Base-by-base conservation (phyloP, 2,113 vertebrate species). In the Sorex fumeus region DNA sequence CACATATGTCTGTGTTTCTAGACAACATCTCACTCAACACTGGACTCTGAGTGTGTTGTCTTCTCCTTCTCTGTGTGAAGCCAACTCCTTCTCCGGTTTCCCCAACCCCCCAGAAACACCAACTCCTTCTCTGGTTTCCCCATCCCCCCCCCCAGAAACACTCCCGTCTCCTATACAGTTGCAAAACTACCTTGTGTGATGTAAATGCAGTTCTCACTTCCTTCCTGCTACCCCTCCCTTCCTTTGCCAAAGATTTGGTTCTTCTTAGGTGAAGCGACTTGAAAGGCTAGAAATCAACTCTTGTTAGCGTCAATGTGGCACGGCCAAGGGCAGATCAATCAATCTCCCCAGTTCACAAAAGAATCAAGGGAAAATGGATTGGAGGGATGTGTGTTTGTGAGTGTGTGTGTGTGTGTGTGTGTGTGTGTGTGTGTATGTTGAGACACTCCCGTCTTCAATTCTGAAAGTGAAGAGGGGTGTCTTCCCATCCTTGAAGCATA, bases 151-250 rank as follows among this genome's bases (percentile, higher is more conserved):
- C 13, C 36, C 81, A 66, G 64, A 85, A 91, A 90, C 70, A 88
- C 27, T 18, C 40, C 84, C 27, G 34, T 88, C 64, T 53, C 84
- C 77, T 84, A 84, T 79, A 92, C 91, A 92, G 84, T 95, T 96
- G 79, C 95, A 96, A 96, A 95, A 96, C 87, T 75, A 90, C 92
- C 82, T 89, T 30, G 69, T 88, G 90, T 53, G 80, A 91, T 50
- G 43, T 80, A 66, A 91, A 53, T 18, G 34, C 43, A 81, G 88
- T 75, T 87, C 92, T 93, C 62, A 93, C 94, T 96, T 96, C 96
- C 93, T 89, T 93, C 91, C 79, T 84, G 47, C 67, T 62, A 77
- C 88, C 28, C 91, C 91, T 95, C 92, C 92, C 93, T 96, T 93
- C 94, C 93, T 95, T 43, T 86, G 83, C 16, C 25, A 6, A 34